Evolutionary conservation across 2,113 vertebrate genomes (phyloP).

Genomic region (Dicerorhinus sumatrensis): DNA sequence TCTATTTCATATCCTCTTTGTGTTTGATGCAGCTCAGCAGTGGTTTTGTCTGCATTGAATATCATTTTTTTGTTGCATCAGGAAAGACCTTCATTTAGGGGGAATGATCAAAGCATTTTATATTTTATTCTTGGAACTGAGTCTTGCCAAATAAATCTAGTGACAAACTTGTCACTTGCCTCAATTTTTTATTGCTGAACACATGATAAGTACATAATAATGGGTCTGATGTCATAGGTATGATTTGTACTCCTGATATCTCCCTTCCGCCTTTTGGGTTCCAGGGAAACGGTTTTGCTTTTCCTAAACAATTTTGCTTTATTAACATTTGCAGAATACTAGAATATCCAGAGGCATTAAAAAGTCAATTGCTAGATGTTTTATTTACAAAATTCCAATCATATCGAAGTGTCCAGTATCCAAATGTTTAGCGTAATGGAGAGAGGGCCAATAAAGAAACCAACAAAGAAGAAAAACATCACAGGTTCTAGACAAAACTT

Average conservation of each 20-base stretch:
- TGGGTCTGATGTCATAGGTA: not conserved
- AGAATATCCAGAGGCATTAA: not conserved
- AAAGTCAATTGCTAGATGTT: not conserved
- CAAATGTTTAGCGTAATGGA: not conserved
- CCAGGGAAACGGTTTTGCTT: not conserved
- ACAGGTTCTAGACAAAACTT: not conserved
- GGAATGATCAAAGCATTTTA: conserved; percentile 7
- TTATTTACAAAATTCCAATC: not conserved
- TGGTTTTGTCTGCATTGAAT: not conserved
- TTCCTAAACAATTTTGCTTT: not conserved
- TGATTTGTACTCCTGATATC: not conserved
- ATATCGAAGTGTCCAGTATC: not conserved
- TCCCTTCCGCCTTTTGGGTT: not conserved
- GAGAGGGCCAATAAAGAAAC: not conserved
- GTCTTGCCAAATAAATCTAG: not conserved
- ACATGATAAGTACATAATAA: not conserved
- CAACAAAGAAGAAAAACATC: not conserved
- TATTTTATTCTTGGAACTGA: conserved; percentile 30
- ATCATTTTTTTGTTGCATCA: conserved; percentile 36
- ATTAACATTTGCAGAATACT: not conserved
- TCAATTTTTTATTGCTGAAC: not conserved
- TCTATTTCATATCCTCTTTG: conserved; percentile 16
- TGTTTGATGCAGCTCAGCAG: not conserved
- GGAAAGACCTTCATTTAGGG: not conserved
- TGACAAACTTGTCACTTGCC: not conserved